Percentiles rank a stretch among this genome's conserved stretches.
These are phyloP conservation scores for Ceyx erithaca DNA, from an alignment of 2,797 vertebrate species.

Conservation along the genomic window DNA sequence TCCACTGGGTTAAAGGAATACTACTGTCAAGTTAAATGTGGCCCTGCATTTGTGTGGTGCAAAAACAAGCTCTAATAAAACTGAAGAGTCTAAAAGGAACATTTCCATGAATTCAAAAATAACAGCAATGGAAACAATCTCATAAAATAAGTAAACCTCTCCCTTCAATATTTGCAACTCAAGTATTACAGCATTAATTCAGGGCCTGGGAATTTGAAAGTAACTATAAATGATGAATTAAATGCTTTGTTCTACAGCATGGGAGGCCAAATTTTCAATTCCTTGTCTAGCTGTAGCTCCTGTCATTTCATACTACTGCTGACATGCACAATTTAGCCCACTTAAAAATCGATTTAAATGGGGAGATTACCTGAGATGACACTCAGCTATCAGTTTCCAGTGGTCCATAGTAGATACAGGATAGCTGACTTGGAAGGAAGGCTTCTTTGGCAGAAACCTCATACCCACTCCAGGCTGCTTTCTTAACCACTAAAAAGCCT, in stretches of 20 bases:
- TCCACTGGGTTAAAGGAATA: constrained; percentile 37
- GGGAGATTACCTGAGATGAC: not conserved
- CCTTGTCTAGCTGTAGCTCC: not conserved
- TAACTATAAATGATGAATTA: constrained; percentile 9
- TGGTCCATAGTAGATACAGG: rapidly evolving
- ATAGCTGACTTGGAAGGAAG: not conserved
- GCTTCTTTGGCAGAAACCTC: not conserved
- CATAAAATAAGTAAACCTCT: constrained; percentile 47
- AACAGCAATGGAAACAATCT: constrained; percentile 42
- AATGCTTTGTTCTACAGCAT: not conserved
- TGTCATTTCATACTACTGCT: not conserved
- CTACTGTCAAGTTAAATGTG: constrained; percentile 39
- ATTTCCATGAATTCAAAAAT: constrained; percentile 51
- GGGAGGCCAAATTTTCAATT: not conserved
- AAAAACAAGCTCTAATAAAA: constrained; percentile 50
- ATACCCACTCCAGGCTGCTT: not conserved
- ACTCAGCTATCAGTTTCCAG: not conserved
- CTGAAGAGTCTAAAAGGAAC: constrained; percentile 36
- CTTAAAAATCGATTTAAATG: not conserved
- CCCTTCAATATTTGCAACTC: constrained; percentile 8
- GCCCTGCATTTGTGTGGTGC: not conserved
- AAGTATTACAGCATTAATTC: constrained; percentile 13
- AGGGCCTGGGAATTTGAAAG: constrained; percentile 13
- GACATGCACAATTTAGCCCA: not conserved
- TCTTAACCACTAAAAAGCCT: not conserved